These are phyloP conservation scores for Lordiphosa andalusiaca DNA, from an alignment of 2,888 invertebrate species.

Conservation along the genomic window DNA sequence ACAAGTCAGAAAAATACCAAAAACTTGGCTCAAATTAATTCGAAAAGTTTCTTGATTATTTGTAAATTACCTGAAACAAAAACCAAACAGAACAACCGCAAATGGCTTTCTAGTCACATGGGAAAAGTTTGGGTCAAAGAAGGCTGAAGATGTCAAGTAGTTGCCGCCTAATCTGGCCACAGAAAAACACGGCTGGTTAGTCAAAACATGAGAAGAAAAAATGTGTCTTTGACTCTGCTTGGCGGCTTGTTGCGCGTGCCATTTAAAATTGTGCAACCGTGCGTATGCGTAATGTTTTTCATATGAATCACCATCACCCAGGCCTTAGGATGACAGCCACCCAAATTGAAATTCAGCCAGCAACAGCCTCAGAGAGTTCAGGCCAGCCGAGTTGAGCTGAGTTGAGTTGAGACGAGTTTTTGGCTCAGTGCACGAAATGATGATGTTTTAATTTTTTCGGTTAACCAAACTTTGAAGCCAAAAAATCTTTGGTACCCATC, in stretches of 20 bases:
- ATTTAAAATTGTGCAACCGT: conserved; percentile 74
- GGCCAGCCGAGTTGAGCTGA: conserved; percentile 16
- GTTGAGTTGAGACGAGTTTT: conserved; percentile 45
- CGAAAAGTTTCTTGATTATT: conserved; percentile 72
- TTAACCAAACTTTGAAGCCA: conserved; percentile 63
- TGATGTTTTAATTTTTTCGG: conserved; percentile 74
- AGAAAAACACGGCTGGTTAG: conserved; percentile 67
- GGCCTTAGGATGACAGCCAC: conserved; percentile 52
- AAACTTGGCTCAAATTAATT: conserved; percentile 57
- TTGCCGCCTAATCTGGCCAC: conserved; percentile 59
- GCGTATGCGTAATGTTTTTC: conserved; percentile 74
- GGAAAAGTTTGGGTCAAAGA: conserved; percentile 58
- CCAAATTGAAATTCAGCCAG: conserved; percentile 67
- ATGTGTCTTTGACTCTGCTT: conserved; percentile 35
- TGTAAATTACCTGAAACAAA: conserved; percentile 61
- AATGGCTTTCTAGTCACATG: conserved; percentile 46
- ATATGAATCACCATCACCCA: conserved; percentile 54
- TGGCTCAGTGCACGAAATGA: conserved; percentile 69
- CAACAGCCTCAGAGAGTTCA: conserved; percentile 36
- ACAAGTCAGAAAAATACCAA: conserved; percentile 32
- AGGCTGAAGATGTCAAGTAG: conserved; percentile 55
- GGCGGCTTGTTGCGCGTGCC: conserved; percentile 61
- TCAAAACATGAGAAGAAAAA: conserved; percentile 36
- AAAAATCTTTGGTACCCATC: conserved; percentile 35
- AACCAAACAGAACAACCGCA: conserved; percentile 27